A percentile compares a stretch with the other conserved stretches of the same genome.
These are phyloP conservation scores for Melitaea cinxia DNA, from an alignment of 1,140 invertebrate genomes.

Conservation along the genomic window DNA sequence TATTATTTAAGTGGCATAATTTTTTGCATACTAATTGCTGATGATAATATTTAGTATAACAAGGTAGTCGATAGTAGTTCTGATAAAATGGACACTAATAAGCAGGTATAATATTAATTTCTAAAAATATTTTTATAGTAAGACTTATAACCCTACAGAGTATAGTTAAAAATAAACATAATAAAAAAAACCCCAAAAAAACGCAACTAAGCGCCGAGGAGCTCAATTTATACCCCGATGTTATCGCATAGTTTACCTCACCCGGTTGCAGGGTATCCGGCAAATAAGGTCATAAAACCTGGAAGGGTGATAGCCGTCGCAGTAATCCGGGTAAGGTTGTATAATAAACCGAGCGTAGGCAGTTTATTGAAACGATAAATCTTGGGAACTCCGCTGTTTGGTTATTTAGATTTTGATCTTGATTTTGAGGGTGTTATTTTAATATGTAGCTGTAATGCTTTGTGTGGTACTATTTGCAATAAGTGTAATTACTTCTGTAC, in stretches of 20 bases:
- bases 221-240: conserved; percentile 35
- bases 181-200: not conserved
- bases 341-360: conserved; percentile 20
- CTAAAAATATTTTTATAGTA: too few relatives aligned
- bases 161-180: too few relatives aligned
- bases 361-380: conserved; percentile 43
- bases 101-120: too few relatives aligned
- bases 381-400: conserved; percentile 21
- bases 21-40: too few relatives aligned
- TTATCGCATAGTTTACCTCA: conserved; percentile 30
- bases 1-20: too few relatives aligned
- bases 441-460: not conserved
- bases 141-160: too few relatives aligned
- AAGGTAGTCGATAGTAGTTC: too few relatives aligned
- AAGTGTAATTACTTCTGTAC: too few relatives aligned
- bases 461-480: too few relatives aligned
- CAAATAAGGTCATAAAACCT: conserved; percentile 43
- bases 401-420: conserved; percentile 17
- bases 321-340: conserved; percentile 34
- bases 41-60: too few relatives aligned
- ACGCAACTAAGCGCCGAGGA: not conserved
- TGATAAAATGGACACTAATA: too few relatives aligned
- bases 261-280: conserved; percentile 14
- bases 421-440: conserved; percentile 5
- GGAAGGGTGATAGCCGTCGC: conserved; percentile 18